Evolutionary conservation across 2,797 vertebrate species (phyloP).

Genomic region (Tapirus indicus): DNA sequence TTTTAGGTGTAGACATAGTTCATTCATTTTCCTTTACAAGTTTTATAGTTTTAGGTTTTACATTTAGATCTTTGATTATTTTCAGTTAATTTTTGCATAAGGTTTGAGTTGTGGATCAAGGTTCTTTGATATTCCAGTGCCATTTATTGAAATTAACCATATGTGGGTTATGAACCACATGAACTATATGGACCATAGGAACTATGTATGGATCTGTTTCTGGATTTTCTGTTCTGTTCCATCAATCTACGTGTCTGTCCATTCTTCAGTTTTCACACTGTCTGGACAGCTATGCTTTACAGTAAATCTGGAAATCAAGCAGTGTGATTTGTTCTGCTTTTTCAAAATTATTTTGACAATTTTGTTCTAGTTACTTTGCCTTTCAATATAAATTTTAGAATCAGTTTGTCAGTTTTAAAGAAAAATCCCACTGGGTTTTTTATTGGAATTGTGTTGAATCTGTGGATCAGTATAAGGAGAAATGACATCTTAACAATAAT

Average conservation of each 20-base stretch:
- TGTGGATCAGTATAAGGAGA: background rate
- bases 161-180: background rate
- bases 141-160: background rate
- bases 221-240: background rate
- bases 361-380: too few species aligned
- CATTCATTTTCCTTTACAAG: background rate
- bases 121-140: background rate
- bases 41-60: background rate
- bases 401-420: too few species aligned
- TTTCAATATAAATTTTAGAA: too few species aligned
- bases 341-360: background rate
- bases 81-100: background rate
- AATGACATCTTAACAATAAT: background rate
- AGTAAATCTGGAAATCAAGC: background rate
- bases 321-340: background rate
- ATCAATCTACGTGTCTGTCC: background rate
- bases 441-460: constrained; percentile 17
- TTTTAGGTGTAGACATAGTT: background rate
- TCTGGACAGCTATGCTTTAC: background rate
- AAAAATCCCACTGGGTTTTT: constrained; percentile 20
- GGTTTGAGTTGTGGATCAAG: background rate
- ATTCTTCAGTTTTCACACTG: background rate
- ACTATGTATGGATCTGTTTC: background rate
- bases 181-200: background rate
- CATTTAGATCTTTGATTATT: background rate